Evolutionary conservation across 2,797 vertebrate genomes (phyloP).

Genomic region (Clamator glandarius): DNA sequence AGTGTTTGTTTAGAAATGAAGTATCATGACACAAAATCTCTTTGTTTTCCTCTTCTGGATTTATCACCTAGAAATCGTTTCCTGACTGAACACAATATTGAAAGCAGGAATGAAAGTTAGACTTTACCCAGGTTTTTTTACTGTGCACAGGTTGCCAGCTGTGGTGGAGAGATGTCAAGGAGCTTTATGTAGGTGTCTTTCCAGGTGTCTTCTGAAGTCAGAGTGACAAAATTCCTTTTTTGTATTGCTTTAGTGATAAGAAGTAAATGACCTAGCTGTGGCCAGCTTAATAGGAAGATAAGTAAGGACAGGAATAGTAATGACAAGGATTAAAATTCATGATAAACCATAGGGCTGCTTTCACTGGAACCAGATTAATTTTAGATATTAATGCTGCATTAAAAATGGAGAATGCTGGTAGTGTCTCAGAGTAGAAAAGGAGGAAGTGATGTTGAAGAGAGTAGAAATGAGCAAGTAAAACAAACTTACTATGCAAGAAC

Average conservation of each 20-base stretch:
- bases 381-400: neutral
- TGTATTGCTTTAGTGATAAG: neutral
- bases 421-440: neutral
- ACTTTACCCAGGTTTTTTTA: rapidly evolving
- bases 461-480: conserved; percentile 22
- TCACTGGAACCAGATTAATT: neutral
- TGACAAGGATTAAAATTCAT: neutral
- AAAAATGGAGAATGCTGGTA: conserved; percentile 11
- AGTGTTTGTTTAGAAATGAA: neutral
- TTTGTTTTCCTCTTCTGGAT: neutral
- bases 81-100: neutral
- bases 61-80: neutral
- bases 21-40: rapidly evolving
- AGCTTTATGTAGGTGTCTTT: neutral
- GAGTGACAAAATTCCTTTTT: neutral
- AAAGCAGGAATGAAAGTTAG: neutral
- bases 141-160: neutral
- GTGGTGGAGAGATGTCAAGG: neutral
- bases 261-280: neutral
- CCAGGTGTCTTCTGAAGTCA: neutral
- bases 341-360: neutral
- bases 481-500: neutral
- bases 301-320: neutral
- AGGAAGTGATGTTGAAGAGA: neutral
- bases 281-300: neutral